phyloP scores from a whole-genome alignment of 2,888 invertebrate genomes.

The Eristalis tenax region DNA sequence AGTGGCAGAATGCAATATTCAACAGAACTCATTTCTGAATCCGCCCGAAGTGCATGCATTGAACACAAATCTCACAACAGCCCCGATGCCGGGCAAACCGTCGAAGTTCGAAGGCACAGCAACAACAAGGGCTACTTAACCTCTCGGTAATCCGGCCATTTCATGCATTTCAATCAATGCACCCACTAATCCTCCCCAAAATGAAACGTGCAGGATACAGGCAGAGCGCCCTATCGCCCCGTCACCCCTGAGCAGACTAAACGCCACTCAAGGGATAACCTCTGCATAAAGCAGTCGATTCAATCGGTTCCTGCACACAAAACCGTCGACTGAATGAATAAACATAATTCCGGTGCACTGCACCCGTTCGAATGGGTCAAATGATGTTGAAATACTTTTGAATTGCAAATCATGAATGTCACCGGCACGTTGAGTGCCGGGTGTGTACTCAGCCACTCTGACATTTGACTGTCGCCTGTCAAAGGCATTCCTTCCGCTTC shows the following conservation, averaged over 20 bases:
- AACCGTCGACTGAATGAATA: background rate
- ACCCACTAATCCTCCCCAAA: background rate
- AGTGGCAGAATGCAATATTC: background rate
- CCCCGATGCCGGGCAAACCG: background rate
- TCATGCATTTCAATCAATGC: background rate
- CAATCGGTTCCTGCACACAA: background rate
- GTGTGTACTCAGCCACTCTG: background rate
- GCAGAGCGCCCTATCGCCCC: background rate
- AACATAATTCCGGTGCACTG: background rate
- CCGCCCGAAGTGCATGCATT: background rate
- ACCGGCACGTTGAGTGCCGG: background rate
- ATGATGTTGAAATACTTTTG: background rate
- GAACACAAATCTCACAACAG: background rate
- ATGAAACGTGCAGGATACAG: background rate
- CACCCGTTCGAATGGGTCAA: background rate
- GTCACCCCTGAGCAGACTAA: background rate
- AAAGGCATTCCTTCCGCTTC: background rate
- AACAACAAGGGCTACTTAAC: background rate
- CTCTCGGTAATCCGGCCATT: background rate
- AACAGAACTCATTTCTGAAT: background rate
- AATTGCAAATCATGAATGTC: background rate
- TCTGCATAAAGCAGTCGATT: constrained; percentile 39
- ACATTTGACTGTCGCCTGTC: background rate
- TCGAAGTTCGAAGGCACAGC: background rate
- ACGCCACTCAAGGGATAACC: constrained; percentile 33